A percentile compares a stretch with the other conserved stretches of the same genome.
These are phyloP conservation scores for Epizoanthus rinbou DNA, from an alignment of 92 coral and sea anemone genomes.

Conservation along the genomic window DNA sequence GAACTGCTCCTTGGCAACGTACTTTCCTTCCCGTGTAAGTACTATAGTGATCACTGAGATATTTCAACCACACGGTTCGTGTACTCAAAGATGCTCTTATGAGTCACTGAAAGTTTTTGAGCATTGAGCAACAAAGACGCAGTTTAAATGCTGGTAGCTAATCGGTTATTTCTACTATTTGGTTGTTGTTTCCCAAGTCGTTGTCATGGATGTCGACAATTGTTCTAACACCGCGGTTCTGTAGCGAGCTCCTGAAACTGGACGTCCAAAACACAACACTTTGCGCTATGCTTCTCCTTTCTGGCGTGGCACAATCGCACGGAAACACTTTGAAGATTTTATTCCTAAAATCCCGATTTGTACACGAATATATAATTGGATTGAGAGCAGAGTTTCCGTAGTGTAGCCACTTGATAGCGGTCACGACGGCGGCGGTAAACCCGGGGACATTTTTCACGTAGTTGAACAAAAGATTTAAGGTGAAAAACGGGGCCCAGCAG, in stretches of 20 bases:
- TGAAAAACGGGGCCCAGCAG: constrained; percentile 88
- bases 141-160: not conserved
- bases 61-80: too few relatives aligned
- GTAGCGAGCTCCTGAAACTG: constrained; percentile 56
- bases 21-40: too few relatives aligned
- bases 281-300: constrained; percentile 25
- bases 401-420: constrained; percentile 71
- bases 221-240: not conserved
- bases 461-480: constrained; percentile 62
- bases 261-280: constrained; percentile 71
- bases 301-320: constrained; percentile 31
- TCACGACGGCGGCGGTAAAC: constrained; percentile 42
- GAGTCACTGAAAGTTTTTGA: too few relatives aligned
- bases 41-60: too few relatives aligned
- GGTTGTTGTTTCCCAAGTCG: not conserved
- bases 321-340: constrained; percentile 81
- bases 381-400: constrained; percentile 83
- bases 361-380: constrained; percentile 76
- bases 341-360: constrained; percentile 80
- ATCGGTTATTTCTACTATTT: not conserved
- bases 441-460: constrained; percentile 37
- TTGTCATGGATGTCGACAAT: not conserved
- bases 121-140: too few relatives aligned
- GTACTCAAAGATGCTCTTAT: too few relatives aligned
- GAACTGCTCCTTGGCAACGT: too few relatives aligned